These are phyloP conservation scores for Neogale vison DNA, from an alignment of 2,113 vertebrate genomes.

Conservation along the genomic window DNA sequence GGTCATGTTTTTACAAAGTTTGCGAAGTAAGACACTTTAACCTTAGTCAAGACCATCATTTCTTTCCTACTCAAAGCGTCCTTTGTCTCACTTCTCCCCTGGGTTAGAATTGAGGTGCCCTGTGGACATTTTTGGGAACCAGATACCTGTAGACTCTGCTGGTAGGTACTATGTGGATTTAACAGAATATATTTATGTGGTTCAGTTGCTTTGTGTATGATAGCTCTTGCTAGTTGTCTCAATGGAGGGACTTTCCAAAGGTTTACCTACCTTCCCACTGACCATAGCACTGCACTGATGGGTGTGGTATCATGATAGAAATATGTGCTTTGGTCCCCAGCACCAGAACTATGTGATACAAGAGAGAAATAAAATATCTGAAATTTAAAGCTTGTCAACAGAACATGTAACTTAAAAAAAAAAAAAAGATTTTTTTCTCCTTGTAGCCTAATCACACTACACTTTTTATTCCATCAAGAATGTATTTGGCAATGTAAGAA, in stretches of 20 bases:
- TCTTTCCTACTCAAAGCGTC: neutral
- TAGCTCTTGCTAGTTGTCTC: neutral
- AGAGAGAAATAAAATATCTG: neutral
- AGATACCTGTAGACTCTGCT: neutral
- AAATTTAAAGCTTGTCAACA: neutral
- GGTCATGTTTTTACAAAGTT: neutral
- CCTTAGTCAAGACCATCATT: neutral
- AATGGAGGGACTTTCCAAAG: neutral
- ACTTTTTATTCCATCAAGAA: neutral
- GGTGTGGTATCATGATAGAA: neutral
- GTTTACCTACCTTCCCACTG: neutral
- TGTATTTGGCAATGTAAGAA: neutral
- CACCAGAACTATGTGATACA: neutral
- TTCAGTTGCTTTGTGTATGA: neutral
- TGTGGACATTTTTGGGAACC: neutral
- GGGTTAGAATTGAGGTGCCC: neutral
- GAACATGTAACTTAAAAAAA: neutral
- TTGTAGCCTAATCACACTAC: neutral
- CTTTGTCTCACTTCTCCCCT: neutral
- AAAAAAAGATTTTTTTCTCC: neutral
- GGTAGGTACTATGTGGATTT: neutral
- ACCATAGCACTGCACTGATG: neutral
- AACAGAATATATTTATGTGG: neutral
- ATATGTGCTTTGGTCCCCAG: neutral
- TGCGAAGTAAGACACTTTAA: neutral